These are phyloP conservation scores for Halcyon senegalensis DNA, from an alignment of 2,113 vertebrate genomes.

Conservation along the genomic window DNA sequence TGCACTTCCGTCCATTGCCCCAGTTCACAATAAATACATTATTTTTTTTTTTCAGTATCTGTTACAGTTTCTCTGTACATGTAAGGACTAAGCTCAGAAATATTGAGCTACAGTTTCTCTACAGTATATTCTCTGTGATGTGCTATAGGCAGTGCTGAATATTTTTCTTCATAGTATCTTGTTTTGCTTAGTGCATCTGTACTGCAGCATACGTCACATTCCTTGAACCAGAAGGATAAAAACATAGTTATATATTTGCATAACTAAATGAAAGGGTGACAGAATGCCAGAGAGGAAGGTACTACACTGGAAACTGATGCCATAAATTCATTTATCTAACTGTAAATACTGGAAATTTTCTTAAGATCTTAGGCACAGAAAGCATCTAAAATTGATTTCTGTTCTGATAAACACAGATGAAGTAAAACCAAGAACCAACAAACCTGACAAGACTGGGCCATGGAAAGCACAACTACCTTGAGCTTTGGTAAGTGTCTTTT, in stretches of 20 bases:
- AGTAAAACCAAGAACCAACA: not conserved
- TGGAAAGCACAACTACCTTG: not conserved
- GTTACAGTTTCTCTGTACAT: not conserved
- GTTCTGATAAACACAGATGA: constrained; percentile 3
- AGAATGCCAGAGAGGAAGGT: not conserved
- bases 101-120: not conserved
- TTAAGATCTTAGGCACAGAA: not conserved
- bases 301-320: not conserved
- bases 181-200: not conserved
- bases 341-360: not conserved
- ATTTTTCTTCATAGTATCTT: not conserved
- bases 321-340: not conserved
- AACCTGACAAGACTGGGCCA: not conserved
- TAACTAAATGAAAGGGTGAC: not conserved
- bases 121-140: not conserved
- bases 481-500: not conserved
- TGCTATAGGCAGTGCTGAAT: not conserved
- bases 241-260: not conserved
- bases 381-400: not conserved
- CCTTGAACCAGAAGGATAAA: not conserved
- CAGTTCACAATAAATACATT: constrained; percentile 11
- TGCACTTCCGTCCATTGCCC: not conserved
- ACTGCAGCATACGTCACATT: not conserved
- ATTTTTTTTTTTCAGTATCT: not conserved
- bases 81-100: not conserved